Base-by-base conservation (phyloP, 2,797 vertebrate species). In the Otolemur crassicaudatus region DNA sequence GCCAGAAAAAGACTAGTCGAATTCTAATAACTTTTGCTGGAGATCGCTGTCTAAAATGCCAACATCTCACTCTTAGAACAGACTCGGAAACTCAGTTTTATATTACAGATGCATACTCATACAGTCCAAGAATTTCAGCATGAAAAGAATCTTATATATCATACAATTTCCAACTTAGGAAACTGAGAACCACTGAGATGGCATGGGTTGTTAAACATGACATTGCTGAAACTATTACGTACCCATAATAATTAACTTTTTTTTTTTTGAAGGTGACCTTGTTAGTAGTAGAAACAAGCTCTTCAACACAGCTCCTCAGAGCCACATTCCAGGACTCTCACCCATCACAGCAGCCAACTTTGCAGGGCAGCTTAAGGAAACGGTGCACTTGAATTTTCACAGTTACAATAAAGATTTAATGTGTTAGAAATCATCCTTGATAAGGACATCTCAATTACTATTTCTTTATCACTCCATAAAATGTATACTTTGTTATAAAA, bases 401-500 rank as follows among this genome's bases (percentile, higher is more conserved):
- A 83, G n/a, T 89, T 70, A 87, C 70, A 75, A 60, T 63, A 61
- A 69, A 91, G n/a, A 63, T 79, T 60, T 76, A 43, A 34, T 72
- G 58, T 63, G 37, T 60, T 65, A 69, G 13, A 88, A 86, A 13
- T 40, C 58, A 93, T 61, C 37, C 60, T 84, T 86, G 73, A 87
- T 19, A 23, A 92, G 49, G n/a, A 88, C 22, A 89, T 85, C 89
- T 96, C 58, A 83, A 90, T 94, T 81, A 73, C 73, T 72, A 77
- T 65, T 61, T 56, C 58, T 87, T 92, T 84, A 87, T 90, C 63
- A 60, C 58, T 75, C 31, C 79, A 76, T 49, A 84, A 83, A 87
- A 80, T 11, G 19, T 34, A 87, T 1, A 5, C 65, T 87, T 77
- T 58, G 27, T 65, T 95, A 80, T 9, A 80, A 80, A 81, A 63